Evolutionary conservation across 2,797 vertebrate species (phyloP).

Genomic region (Odontamblyopus rebecca): DNA sequence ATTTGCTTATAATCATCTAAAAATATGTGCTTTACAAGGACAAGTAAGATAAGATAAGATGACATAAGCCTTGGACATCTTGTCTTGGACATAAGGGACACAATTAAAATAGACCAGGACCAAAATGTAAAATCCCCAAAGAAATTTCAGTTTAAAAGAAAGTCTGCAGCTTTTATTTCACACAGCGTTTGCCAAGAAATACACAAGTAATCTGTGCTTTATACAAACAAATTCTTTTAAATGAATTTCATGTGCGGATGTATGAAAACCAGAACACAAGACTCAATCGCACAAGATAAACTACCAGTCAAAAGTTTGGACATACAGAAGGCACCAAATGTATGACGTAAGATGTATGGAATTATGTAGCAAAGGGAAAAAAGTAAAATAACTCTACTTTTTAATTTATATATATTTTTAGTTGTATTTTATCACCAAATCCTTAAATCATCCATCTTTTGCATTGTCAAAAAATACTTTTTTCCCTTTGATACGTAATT

Average conservation of each 20-base stretch:
- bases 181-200: constrained; percentile 2
- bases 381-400: too few species aligned
- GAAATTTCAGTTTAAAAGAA: not conserved
- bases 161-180: not conserved
- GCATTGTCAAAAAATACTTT: too few species aligned
- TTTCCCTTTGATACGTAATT: too few species aligned
- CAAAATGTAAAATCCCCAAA: not conserved
- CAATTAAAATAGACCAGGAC: too few species aligned
- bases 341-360: too few species aligned
- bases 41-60: not conserved
- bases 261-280: not conserved
- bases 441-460: too few species aligned
- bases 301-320: too few species aligned
- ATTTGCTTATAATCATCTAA: not conserved
- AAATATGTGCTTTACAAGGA: not conserved
- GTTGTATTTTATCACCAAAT: too few species aligned
- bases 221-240: not conserved
- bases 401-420: too few species aligned
- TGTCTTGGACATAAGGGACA: not conserved
- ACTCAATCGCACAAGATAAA: not conserved
- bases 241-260: not conserved
- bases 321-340: too few species aligned
- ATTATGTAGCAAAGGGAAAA: too few species aligned
- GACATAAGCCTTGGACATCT: too few species aligned
- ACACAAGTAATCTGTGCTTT: not conserved